phyloP scores from a whole-genome alignment of 2,888 invertebrate species.

The Rhopalosiphum nymphaeae region DNA sequence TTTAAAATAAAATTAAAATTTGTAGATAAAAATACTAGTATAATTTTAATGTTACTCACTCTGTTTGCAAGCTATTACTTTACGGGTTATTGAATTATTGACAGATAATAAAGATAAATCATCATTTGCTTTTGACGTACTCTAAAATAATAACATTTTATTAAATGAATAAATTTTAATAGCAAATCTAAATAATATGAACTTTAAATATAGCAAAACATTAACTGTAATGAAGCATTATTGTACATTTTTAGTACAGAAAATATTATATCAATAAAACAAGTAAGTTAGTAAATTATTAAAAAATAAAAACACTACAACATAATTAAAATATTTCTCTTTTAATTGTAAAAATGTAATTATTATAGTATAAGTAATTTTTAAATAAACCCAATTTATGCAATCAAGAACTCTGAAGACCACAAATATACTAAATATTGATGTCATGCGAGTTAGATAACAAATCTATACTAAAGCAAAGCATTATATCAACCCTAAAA shows the following conservation, averaged over 20 bases:
- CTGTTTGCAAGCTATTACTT: constrained; percentile 55
- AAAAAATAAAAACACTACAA: neutral
- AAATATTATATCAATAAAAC: neutral
- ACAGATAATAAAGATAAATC: constrained; percentile 21
- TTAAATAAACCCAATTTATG: neutral
- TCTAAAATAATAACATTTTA: constrained; percentile 31
- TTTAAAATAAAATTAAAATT: constrained; percentile 68
- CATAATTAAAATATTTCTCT: neutral
- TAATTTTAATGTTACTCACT: constrained; percentile 20
- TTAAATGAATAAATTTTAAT: neutral
- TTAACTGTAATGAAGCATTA: neutral
- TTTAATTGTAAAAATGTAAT: neutral
- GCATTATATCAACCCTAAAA: neutral
- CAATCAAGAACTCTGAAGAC: neutral
- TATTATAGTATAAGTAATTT: neutral
- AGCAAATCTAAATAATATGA: neutral
- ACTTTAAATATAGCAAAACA: neutral
- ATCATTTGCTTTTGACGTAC: constrained; percentile 40
- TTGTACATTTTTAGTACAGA: neutral
- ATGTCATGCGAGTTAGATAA: neutral
- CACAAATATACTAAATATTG: neutral
- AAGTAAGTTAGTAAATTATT: neutral
- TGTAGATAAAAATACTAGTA: constrained; percentile 14
- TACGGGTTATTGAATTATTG: constrained; percentile 41
- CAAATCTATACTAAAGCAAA: neutral